A percentile compares a stretch with the other conserved stretches of the same genome.
Evolutionary conservation across 1,140 invertebrate species (phyloP).

Genomic region (Diachasmimorpha longicaudata): DNA sequence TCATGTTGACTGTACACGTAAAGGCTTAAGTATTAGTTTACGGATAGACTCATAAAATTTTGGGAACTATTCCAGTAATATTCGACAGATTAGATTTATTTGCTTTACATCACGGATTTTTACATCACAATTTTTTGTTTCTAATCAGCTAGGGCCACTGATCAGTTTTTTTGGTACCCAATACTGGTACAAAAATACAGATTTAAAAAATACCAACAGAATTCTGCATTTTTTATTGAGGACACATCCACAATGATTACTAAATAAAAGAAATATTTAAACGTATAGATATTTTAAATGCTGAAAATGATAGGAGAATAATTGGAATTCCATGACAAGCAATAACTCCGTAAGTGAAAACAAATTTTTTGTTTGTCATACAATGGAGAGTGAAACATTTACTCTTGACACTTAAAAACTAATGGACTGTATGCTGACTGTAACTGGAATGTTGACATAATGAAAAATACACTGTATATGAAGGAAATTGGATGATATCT

Average conservation of each 20-base stretch:
- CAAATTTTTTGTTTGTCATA: neutral
- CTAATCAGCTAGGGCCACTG: neutral
- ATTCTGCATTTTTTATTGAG: neutral
- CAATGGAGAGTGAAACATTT: neutral
- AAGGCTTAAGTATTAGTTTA: neutral
- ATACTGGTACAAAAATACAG: neutral
- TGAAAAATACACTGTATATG: neutral
- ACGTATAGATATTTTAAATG: neutral
- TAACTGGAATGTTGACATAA: conserved; percentile 3
- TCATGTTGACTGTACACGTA: neutral
- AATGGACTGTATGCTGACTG: neutral
- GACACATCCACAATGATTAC: neutral
- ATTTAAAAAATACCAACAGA: neutral
- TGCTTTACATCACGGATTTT: neutral
- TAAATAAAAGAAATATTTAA: no score
- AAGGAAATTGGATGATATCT: neutral
- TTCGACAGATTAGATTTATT: neutral
- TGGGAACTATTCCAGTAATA: neutral
- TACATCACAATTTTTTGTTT: no score
- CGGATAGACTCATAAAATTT: neutral
- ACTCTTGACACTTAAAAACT: neutral
- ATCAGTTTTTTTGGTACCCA: neutral
- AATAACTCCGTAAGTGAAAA: neutral
- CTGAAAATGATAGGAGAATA: neutral
- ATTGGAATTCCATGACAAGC: neutral